Conservation (phyloP, 2,888 invertebrate genomes). For the Meta bourneti region DNA sequence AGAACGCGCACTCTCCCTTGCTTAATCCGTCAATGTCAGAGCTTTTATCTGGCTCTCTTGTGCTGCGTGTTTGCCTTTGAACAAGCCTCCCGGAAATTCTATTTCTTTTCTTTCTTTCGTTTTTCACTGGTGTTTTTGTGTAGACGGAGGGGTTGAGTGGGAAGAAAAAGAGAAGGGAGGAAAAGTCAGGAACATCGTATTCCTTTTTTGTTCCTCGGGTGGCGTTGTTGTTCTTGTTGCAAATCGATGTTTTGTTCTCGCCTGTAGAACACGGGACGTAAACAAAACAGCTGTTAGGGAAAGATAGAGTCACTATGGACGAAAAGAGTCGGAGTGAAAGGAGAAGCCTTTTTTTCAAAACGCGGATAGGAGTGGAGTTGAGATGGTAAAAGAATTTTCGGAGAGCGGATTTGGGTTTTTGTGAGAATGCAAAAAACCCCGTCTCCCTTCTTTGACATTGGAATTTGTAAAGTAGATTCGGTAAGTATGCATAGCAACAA, state of each 20-base stretch:
- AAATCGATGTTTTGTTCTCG: slow-evolving; percentile 66
- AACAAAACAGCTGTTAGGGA: slow-evolving; percentile 68
- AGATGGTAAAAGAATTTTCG: slow-evolving; percentile 11
- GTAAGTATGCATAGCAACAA: neutral
- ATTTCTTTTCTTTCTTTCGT: slow-evolving; percentile 28
- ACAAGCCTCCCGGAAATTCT: slow-evolving; percentile 44
- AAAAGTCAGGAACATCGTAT: slow-evolving; percentile 25
- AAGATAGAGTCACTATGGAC: slow-evolving; percentile 63
- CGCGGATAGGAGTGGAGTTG: neutral
- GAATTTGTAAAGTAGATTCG: neutral
- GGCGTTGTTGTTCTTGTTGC: slow-evolving; percentile 56
- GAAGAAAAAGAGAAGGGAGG: neutral
- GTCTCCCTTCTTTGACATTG: neutral
- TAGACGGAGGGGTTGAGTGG: neutral
- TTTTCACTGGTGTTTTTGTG: neutral
- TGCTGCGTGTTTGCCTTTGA: slow-evolving; percentile 47
- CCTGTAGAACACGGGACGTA: slow-evolving; percentile 34
- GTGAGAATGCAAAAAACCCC: neutral
- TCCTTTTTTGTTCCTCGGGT: slow-evolving; percentile 22
- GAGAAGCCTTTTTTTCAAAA: slow-evolving; percentile 6
- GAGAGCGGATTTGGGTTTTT: neutral
- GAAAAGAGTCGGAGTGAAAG: slow-evolving; percentile 16
- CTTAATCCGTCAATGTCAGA: slow-evolving; percentile 71
- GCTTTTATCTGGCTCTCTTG: slow-evolving; percentile 56
- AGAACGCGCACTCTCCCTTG: slow-evolving; percentile 5